phyloP scores from a whole-genome alignment of 1,140 invertebrate genomes.

The Drosophila gunungcola region DNA sequence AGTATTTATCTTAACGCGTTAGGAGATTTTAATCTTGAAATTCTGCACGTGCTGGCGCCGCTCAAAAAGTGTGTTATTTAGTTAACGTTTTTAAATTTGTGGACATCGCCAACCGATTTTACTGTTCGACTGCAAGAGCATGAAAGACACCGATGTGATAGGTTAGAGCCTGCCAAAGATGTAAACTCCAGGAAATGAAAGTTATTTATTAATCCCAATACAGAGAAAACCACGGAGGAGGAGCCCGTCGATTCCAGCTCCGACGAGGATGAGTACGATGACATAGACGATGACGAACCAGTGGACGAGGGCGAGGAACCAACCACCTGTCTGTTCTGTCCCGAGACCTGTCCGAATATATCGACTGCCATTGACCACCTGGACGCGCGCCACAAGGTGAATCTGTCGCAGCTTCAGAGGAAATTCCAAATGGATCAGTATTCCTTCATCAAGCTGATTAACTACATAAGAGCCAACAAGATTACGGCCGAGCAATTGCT shows the following conservation, averaged over 20 bases:
- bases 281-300: constrained; percentile 62
- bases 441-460: constrained; percentile 93
- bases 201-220: not conserved
- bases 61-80: constrained; percentile 2
- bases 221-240: constrained; percentile 11
- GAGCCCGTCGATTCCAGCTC: constrained; percentile 36
- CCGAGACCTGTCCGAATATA: constrained; percentile 85
- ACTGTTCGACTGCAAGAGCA: not conserved
- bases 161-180: constrained; percentile 7
- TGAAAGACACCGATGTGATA: constrained; percentile 50
- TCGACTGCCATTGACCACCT: constrained; percentile 87
- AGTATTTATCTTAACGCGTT: constrained; percentile 7
- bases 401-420: constrained; percentile 88
- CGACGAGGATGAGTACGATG: constrained; percentile 64
- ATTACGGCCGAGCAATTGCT: constrained; percentile 87
- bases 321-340: constrained; percentile 86
- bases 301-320: constrained; percentile 62
- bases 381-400: constrained; percentile 88
- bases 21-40: constrained; percentile 6
- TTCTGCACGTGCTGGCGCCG: constrained; percentile 34
- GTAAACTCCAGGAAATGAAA: not conserved
- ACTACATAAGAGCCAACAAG: constrained; percentile 91
- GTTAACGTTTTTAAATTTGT: constrained; percentile 4
- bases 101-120: not conserved
- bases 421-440: constrained; percentile 93